Base-by-base conservation (phyloP, 2,888 invertebrate species). In the Ctenicera cuprea region DNA sequence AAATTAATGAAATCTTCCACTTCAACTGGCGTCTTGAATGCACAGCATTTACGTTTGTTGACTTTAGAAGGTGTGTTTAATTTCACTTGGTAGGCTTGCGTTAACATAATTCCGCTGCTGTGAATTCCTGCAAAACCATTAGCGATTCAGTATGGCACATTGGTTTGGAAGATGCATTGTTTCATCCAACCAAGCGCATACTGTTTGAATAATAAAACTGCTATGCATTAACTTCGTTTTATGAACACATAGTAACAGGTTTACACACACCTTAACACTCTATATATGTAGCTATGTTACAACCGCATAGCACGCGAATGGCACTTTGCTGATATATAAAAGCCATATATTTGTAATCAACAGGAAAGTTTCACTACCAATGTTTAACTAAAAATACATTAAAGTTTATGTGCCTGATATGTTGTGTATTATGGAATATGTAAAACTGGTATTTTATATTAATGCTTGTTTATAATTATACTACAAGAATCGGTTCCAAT, bases 151-250 rank as follows among this genome's bases (percentile, higher is more conserved):
- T 14, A 54, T 30, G 12, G 26, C 38, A 18, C 14, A 5, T 37
- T 20, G 16, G 38, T 41, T 38, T 59, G 9, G 14, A 37, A 26
- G 14, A 8, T 52, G 48, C 70, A 63, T 63, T 70, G 70, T 62
- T 50, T 52, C 20, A 37, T 52, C 9, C 16, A 65, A 4, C 30
- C 4, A 52, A 33, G 57, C 22, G n/a, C 20, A n/a, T 50, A 33
- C 9, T 61, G 54, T 4, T n/a, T 20, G 52, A 33, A 57, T 64
- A 64, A 64, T 71, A 64, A 71, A 71, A 37, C 48, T 64, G 37
- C 14, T 37, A 37, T 71, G 71, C 64, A 64, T 45, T 57, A 59
- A 52, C 62, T 8, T 54, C 37, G 43, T 63, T 71, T 71, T 71
- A 71, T 63, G 71, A 33, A 57, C 63, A 38, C 59, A 71, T 62